Evolutionary conservation across 2,797 vertebrate species (phyloP).

Genomic region (Enteromius fasciolatus): DNA sequence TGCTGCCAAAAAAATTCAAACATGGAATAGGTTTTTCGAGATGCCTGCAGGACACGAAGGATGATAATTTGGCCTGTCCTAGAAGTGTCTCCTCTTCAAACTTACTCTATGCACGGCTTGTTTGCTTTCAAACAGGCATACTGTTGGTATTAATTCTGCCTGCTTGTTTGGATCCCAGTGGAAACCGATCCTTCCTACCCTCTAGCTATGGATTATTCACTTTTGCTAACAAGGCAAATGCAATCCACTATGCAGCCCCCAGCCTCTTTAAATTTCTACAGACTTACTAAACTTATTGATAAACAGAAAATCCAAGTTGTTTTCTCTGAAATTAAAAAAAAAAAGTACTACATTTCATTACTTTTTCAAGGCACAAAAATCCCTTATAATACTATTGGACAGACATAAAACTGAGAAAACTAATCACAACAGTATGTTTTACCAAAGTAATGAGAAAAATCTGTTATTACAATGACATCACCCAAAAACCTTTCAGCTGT

Average conservation of each 20-base stretch:
- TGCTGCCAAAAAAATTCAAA: constrained; percentile 53
- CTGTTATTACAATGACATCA: constrained; percentile 42
- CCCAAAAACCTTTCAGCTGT: constrained; percentile 21
- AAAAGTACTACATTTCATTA: constrained; percentile 24
- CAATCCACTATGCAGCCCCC: not conserved
- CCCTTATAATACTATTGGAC: constrained; percentile 22
- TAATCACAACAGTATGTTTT: constrained; percentile 45
- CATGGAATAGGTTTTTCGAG: constrained; percentile 55
- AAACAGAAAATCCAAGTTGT: constrained; percentile 9
- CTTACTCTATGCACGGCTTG: constrained; percentile 32
- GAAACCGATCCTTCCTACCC: constrained; percentile 65
- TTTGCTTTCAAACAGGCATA: constrained; percentile 22
- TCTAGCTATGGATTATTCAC: constrained; percentile 63
- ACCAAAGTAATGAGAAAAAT: constrained; percentile 44
- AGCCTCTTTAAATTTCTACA: constrained; percentile 11
- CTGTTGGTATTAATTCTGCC: constrained; percentile 34
- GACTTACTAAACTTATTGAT: constrained; percentile 14
- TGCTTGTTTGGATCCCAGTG: constrained; percentile 54
- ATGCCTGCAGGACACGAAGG: constrained; percentile 52
- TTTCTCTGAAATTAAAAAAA: not conserved
- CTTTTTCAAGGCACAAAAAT: constrained; percentile 16
- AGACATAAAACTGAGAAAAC: constrained; percentile 25
- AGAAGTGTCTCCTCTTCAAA: constrained; percentile 38
- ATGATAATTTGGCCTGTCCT: constrained; percentile 63
- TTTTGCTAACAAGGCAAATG: constrained; percentile 34